Evolutionary conservation across 2,888 invertebrate species (phyloP).

Genomic region (Dione juno): DNA sequence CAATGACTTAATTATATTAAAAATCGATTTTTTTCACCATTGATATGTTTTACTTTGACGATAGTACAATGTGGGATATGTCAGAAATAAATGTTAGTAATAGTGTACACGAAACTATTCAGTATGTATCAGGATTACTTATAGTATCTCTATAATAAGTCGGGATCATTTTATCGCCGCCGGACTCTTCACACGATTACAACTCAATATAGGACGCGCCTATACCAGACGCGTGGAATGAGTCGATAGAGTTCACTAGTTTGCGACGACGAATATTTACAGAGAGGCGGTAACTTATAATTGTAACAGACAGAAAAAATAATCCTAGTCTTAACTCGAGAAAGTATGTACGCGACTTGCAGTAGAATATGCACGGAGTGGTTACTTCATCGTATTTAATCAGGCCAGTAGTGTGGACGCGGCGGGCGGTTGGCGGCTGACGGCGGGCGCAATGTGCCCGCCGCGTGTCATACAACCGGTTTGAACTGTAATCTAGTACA

Average conservation of each 20-base stretch:
- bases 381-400: background rate
- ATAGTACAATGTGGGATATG: constrained; percentile 3
- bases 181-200: constrained; percentile 41
- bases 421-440: background rate
- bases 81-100: constrained; percentile 14
- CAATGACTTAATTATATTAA: background rate
- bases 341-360: too few relatives aligned
- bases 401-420: background rate
- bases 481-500: constrained; percentile 1
- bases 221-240: background rate
- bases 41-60: background rate
- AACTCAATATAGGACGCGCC: background rate
- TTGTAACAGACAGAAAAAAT: too few relatives aligned
- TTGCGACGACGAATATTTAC: background rate
- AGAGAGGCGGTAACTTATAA: background rate
- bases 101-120: background rate
- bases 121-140: constrained; percentile 3
- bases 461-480: background rate
- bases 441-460: background rate
- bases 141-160: constrained; percentile 14
- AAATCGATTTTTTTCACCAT: background rate
- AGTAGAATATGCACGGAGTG: too few relatives aligned
- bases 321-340: too few relatives aligned
- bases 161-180: constrained; percentile 39
- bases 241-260: background rate